These are phyloP conservation scores for Drusus annulatus DNA, from an alignment of 1,140 invertebrate genomes.

Conservation along the genomic window DNA sequence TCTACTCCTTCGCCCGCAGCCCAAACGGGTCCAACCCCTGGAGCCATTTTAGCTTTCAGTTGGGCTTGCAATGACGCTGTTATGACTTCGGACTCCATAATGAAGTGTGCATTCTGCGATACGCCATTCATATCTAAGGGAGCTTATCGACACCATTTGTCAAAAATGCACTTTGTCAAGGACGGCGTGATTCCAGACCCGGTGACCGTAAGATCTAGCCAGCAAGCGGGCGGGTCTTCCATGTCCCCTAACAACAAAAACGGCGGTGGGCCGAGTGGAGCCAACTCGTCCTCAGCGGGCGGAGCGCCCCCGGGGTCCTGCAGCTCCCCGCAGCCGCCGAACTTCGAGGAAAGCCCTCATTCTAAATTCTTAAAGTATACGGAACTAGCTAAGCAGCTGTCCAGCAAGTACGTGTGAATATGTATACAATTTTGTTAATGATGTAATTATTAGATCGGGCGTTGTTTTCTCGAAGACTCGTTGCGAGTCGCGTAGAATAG, in stretches of 20 bases:
- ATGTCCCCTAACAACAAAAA: constrained; percentile 65
- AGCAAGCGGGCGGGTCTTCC: constrained; percentile 64
- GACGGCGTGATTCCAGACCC: constrained; percentile 87
- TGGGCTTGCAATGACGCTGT: constrained; percentile 95
- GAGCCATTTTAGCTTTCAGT: constrained; percentile 90
- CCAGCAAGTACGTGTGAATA: constrained; percentile 92
- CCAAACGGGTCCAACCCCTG: constrained; percentile 76
- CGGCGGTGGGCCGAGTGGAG: constrained; percentile 62
- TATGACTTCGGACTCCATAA: constrained; percentile 87
- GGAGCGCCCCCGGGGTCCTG: constrained; percentile 72
- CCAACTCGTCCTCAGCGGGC: constrained; percentile 63
- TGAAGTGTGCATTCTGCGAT: constrained; percentile 97
- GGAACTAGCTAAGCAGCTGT: constrained; percentile 95
- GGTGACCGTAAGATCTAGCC: constrained; percentile 72
- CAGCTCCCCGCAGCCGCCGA: constrained; percentile 70
- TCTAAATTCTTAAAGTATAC: constrained; percentile 98
- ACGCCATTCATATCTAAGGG: constrained; percentile 97
- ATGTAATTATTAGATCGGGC: constrained; percentile 28
- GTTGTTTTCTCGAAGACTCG: constrained; percentile 44
- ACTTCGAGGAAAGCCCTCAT: constrained; percentile 92
- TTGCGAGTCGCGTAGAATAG: constrained; percentile 29
- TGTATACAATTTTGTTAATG: constrained; percentile 51
- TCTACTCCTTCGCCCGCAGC: constrained; percentile 64
- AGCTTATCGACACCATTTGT: constrained; percentile 95
- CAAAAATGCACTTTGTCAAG: constrained; percentile 97